These are phyloP conservation scores for Nysson spinosus DNA, from an alignment of 2,888 invertebrate species.

Conservation along the genomic window DNA sequence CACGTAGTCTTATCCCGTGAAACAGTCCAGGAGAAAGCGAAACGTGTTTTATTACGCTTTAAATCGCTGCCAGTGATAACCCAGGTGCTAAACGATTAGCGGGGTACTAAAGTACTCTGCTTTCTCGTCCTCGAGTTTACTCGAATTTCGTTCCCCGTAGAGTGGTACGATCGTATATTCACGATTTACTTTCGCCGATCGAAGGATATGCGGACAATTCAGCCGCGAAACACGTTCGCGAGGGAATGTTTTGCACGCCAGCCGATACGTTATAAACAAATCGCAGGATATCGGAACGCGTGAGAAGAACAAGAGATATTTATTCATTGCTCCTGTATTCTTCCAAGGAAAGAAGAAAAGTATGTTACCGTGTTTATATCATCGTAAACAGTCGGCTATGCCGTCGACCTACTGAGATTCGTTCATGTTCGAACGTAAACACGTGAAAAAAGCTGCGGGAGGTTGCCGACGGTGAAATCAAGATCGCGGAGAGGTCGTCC, in stretches of 20 bases:
- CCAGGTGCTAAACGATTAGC: too few species aligned
- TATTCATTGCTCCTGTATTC: not conserved
- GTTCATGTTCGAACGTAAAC: not conserved
- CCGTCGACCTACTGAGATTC: too few species aligned
- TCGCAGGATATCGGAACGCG: not conserved
- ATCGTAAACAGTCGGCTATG: not conserved
- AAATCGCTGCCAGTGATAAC: too few species aligned
- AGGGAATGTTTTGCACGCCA: too few species aligned
- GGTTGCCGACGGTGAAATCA: constrained; percentile 4
- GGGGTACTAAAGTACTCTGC: too few species aligned
- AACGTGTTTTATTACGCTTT: too few species aligned
- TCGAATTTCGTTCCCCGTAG: not conserved
- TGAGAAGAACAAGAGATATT: not conserved
- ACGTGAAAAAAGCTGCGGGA: not conserved
- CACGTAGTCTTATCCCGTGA: too few species aligned
- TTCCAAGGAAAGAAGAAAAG: not conserved
- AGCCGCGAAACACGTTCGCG: too few species aligned
- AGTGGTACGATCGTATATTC: not conserved
- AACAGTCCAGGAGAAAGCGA: too few species aligned
- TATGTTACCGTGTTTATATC: too few species aligned
- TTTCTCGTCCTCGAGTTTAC: too few species aligned
- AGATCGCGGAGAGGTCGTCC: constrained; percentile 12
- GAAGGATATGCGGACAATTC: not conserved
- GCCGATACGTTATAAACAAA: not conserved
- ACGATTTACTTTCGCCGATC: not conserved